phyloP scores from a whole-genome alignment of 30 jellyfish, hydroid and myxozoan species.

The Nemopilema nomurai region DNA sequence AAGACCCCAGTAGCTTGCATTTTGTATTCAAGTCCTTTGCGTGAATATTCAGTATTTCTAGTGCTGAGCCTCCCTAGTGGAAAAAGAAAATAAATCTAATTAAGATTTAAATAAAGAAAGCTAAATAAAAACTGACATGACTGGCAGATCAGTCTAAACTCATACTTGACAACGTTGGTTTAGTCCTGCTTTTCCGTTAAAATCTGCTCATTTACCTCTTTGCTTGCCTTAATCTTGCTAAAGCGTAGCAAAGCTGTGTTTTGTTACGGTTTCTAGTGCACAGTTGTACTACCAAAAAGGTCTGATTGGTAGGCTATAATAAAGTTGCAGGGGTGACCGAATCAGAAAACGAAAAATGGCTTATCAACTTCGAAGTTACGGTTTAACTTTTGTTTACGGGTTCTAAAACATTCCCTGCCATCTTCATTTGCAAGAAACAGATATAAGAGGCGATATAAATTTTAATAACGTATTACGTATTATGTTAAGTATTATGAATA shows the following conservation, averaged over 20 bases:
- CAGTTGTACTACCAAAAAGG: too few species aligned
- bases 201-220: too few species aligned
- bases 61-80: slow-evolving; percentile 83
- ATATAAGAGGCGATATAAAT: background rate
- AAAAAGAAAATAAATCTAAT: background rate
- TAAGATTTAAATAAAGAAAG: background rate
- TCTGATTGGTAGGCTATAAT: too few species aligned
- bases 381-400: background rate
- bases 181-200: too few species aligned
- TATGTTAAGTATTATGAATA: too few species aligned
- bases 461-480: too few species aligned
- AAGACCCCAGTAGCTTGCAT: slow-evolving; percentile 57
- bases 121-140: too few species aligned
- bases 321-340: background rate
- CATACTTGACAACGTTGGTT: too few species aligned
- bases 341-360: background rate
- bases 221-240: too few species aligned
- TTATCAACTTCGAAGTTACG: background rate
- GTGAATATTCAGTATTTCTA: slow-evolving; percentile 77
- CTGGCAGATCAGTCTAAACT: too few species aligned
- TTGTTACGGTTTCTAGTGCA: too few species aligned
- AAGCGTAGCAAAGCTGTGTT: too few species aligned
- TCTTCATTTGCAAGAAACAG: background rate
- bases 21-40: slow-evolving; percentile 81
- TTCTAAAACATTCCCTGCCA: background rate